Percentiles rank a stretch among this genome's conserved stretches.
These are phyloP conservation scores for Microlaimidae sp. DNA, from an alignment of 2,888 invertebrate species.

Conservation along the genomic window DNA sequence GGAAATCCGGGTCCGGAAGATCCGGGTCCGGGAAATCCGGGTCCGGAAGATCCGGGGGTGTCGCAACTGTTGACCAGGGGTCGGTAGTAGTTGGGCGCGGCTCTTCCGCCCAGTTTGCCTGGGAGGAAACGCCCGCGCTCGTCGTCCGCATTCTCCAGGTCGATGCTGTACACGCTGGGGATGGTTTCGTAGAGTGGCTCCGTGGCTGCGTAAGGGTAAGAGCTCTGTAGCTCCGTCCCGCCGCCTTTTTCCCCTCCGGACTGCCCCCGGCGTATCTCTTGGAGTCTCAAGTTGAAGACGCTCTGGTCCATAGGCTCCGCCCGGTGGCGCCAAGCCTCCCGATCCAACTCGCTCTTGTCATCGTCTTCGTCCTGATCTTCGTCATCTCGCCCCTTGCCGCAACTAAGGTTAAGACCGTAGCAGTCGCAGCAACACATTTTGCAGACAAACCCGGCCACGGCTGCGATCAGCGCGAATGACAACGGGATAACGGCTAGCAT, in stretches of 20 bases:
- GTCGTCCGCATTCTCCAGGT: neutral
- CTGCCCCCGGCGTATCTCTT: too few relatives aligned
- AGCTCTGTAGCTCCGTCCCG: neutral
- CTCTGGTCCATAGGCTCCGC: too few relatives aligned
- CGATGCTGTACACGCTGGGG: too few relatives aligned
- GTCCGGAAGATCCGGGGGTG: too few relatives aligned
- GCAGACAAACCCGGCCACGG: slow-evolving; percentile 8
- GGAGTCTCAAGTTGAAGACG: too few relatives aligned
- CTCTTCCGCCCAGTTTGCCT: neutral
- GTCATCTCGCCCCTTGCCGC: neutral
- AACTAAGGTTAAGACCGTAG: neutral
- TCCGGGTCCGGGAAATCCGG: too few relatives aligned
- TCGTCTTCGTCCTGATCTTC: neutral
- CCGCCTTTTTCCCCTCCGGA: neutral
- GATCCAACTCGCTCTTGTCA: neutral
- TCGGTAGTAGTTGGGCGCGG: neutral
- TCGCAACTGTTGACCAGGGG: neutral
- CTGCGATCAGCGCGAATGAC: slow-evolving; percentile 7
- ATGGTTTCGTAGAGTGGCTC: too few relatives aligned
- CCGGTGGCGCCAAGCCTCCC: neutral
- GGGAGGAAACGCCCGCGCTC: neutral
- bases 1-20: too few relatives aligned
- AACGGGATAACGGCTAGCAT: slow-evolving; percentile 8
- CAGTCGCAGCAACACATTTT: slow-evolving; percentile 7
- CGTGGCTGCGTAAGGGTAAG: too few relatives aligned